Conservation (phyloP, 2,113 vertebrate species). For the Phaethon lepturus region DNA sequence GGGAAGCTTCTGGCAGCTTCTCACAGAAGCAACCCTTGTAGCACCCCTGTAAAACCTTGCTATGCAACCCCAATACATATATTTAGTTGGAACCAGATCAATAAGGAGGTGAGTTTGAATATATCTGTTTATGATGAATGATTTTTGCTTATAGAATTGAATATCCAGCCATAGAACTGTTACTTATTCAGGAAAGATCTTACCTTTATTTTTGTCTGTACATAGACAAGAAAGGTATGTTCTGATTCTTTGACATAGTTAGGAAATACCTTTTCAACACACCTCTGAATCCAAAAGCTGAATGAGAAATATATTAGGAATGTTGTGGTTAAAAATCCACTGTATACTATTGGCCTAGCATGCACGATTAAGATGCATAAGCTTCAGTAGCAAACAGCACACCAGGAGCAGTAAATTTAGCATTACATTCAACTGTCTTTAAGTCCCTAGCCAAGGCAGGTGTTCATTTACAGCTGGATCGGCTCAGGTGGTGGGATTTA, state of each 20-base stretch:
- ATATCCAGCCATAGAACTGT: background rate
- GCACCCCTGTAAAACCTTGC: no score
- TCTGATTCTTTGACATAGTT: background rate
- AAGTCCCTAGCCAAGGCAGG: background rate
- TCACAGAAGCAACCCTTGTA: no score
- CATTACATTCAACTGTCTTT: background rate
- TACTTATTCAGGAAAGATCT: background rate
- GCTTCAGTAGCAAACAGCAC: background rate
- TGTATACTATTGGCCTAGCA: background rate
- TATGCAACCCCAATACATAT: no score
- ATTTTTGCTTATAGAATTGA: background rate
- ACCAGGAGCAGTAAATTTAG: background rate
- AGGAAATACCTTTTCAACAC: background rate
- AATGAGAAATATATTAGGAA: background rate
- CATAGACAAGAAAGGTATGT: background rate
- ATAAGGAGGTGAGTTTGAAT: background rate
- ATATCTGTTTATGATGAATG: background rate
- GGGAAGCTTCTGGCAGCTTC: no score
- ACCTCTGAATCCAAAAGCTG: background rate
- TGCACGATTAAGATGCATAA: accelerated
- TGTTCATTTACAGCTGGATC: background rate
- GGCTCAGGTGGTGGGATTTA: background rate
- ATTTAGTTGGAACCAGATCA: background rate
- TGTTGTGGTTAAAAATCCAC: background rate
- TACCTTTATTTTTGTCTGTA: background rate